Percentiles rank a stretch among this genome's conserved stretches.
phyloP scores from a whole-genome alignment of 2,797 vertebrate genomes.

The Capromys pilorides region DNA sequence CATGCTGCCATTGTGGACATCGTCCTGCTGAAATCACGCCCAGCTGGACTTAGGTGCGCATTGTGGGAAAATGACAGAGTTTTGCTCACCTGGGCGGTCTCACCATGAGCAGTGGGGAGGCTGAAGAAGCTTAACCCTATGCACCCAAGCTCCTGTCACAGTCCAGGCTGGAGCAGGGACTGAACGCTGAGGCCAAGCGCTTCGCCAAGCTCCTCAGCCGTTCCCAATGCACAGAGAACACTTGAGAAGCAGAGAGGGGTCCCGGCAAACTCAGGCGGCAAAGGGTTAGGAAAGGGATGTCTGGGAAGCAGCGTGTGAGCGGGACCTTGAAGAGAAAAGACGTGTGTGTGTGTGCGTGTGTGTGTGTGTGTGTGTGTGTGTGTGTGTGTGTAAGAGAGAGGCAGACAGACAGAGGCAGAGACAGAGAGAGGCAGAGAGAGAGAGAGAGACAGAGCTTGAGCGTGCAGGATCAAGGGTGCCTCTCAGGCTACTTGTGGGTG shows the following conservation, averaged over 20 bases:
- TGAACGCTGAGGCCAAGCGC: neutral
- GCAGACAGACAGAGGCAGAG: no score
- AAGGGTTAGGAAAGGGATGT: neutral
- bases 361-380: no score
- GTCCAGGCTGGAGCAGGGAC: neutral
- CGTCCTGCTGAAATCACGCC: no score
- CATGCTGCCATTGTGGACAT: accelerated
- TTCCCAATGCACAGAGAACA: neutral
- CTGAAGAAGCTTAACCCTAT: neutral
- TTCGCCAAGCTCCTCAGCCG: neutral
- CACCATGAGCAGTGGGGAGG: neutral
- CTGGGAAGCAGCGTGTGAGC: no score
- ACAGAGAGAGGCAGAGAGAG: no score
- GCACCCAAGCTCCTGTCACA: neutral
- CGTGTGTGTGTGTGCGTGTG: no score
- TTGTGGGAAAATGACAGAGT: neutral
- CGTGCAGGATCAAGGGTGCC: neutral
- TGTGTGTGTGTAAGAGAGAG: no score
- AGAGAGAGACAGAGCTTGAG: neutral
- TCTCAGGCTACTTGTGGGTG: neutral
- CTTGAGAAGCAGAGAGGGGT: no score
- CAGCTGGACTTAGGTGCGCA: neutral
- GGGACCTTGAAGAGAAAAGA: neutral
- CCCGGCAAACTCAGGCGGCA: accelerated
- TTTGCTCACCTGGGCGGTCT: no score